Evolutionary conservation across 2,113 vertebrate species (phyloP), one percentile per base, ranked within the genome.

Genomic region (Heloderma charlesbogerti): DNA sequence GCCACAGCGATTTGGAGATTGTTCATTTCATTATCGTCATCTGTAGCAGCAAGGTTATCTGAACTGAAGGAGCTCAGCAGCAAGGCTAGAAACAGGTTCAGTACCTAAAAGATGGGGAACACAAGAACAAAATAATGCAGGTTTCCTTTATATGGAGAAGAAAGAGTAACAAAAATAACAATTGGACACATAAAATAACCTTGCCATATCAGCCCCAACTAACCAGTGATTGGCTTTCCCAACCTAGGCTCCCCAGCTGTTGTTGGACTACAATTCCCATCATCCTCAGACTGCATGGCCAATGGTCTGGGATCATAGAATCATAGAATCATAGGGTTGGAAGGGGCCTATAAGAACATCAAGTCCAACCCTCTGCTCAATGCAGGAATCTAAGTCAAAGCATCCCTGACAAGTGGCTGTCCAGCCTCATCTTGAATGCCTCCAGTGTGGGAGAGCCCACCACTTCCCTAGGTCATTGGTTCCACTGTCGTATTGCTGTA

Each of bases 31-130:
- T 96, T 97, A 92, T 99, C 99, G 3, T 99, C 98, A 0, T 99
- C 98, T 0, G 96, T 97, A 80, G 97, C 98, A 93, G 98, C 97
- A 93, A 99, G 98, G 92, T 99, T 99, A 95, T 99, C 99, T 37
- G 99, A 98, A 91, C 99, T 99, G 97, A 99, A 99, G 25, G 99
- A 99, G 96, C 99, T 99, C 95, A 99, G 96, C 93, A 99, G 89
- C 97, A 99, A 97, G 94, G 99, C 99, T 96, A 99, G 97, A 97
- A 99, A 99, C 80, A 99, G 98, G 94, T 99, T 99, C 96, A 99
- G 91, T 93, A 99, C 98, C 99, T 99, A 92, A 92, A 96, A 92
- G 80, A 93, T 75, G 88, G 96, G 80, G 90, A n/a, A 94, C 94
- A 69, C 87, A 45, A 94, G 48, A 84, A 3, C 74, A 57, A 79